Evolutionary conservation across 2,113 vertebrate genomes (phyloP), one percentile per base, ranked within the genome.

Genomic region (Trachemys scripta): DNA sequence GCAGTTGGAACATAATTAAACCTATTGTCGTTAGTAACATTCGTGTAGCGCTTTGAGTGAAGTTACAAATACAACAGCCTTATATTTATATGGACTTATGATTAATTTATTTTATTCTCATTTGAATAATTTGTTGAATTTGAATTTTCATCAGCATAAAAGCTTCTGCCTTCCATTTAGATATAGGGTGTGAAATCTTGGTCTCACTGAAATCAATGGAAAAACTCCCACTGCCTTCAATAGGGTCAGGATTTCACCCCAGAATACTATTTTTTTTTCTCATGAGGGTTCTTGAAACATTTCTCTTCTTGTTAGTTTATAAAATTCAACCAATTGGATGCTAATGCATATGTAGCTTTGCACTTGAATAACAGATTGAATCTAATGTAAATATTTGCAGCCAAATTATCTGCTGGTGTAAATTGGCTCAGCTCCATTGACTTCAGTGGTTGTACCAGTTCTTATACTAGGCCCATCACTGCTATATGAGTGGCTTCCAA

Each of bases 31-130:
- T 49, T 90, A 72, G n/a, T 72, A 75, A 53, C 19, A 53, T 57
- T 82, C 79, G 51, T 82, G 72, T 35, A 86, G 76, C 14, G 1
- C 79, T 59, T 47, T 80, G 75, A 62, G 78, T 84, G 92, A 62
- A 79, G 88, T 54, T 35, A 59, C 69, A 50, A 75, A 24, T 89
- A 72, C 89, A 93, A 87, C 84, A 85, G 94, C 82, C 54, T 84
- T 80, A 25, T 56, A 82, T 31, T 79, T 83, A 5, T 12, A 47
- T 90, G 1, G 4, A 29, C 27, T 88, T 31, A 57, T 84, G 45
- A 4, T 27, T 27, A 45, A 78, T 76, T 76, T 76, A 27, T 75
- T 38, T 75, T 75, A 75, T 17, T 80, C 85, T 49, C 78, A 38
- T 50, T 50, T 50, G 50, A 50, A 50, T 50, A 50, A 50, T 16